A percentile compares a stretch with the other conserved stretches of the same genome.
These are phyloP conservation scores for Hephaestus fuliginosus DNA, from an alignment of 2,797 vertebrate species.

Conservation along the genomic window DNA sequence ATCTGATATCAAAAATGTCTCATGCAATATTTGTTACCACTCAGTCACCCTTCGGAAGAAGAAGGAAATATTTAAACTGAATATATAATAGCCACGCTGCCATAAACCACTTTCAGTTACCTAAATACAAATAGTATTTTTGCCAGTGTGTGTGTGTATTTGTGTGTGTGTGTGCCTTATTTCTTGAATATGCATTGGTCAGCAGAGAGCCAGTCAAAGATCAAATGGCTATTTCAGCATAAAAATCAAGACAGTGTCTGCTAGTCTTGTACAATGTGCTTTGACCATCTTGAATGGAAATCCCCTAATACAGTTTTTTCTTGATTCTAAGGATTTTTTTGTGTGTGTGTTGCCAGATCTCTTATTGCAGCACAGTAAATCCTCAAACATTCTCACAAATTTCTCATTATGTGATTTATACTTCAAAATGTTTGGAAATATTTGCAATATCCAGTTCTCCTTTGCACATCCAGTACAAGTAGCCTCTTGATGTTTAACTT, in stretches of 20 bases:
- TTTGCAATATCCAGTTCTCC: not conserved
- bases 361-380: conserved; percentile 15
- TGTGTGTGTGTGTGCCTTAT: not conserved
- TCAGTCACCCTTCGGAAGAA: not conserved
- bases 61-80: conserved; percentile 19
- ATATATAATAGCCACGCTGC: conserved; percentile 7
- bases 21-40: not conserved
- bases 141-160: not conserved
- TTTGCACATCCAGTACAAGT: not conserved
- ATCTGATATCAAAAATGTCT: conserved; percentile 4
- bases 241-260: conserved; percentile 20
- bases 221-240: conserved; percentile 38
- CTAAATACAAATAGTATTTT: not conserved
- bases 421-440: too few relatives aligned
- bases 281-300: conserved; percentile 14
- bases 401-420: conserved; percentile 10
- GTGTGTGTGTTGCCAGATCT: not conserved
- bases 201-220: conserved; percentile 42
- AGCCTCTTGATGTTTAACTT: not conserved
- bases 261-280: conserved; percentile 14
- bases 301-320: not conserved
- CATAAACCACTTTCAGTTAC: conserved; percentile 1
- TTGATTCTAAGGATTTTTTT: not conserved
- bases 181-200: conserved; percentile 31
- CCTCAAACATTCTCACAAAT: conserved; percentile 1